Evolutionary conservation across 2,797 vertebrate species (phyloP).

Genomic region (Smutsia temminckii): DNA sequence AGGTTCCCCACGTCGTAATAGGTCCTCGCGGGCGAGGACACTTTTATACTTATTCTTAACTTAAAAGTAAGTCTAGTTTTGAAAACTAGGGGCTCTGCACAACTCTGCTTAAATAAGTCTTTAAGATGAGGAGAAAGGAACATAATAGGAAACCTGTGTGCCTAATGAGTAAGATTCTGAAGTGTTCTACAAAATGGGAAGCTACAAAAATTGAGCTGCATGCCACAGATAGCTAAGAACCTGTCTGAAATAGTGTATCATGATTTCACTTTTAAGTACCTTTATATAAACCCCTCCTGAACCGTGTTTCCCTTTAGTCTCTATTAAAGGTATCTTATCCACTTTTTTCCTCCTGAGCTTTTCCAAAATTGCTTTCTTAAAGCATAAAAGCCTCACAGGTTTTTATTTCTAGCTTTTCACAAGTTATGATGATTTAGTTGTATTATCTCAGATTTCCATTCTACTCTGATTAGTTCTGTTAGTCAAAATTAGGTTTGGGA

Average conservation of each 20-base stretch:
- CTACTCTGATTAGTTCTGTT: conserved; percentile 20
- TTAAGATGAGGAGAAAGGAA: conserved; percentile 25
- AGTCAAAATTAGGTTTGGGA: conserved; percentile 50
- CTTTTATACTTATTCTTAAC: not conserved
- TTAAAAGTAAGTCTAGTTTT: conserved; percentile 36
- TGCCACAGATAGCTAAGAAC: not conserved
- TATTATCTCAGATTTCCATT: not conserved
- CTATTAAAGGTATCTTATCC: conserved; percentile 5
- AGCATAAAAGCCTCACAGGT: not conserved
- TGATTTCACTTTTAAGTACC: not conserved
- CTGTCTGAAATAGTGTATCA: not conserved
- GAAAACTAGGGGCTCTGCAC: not conserved
- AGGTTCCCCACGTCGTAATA: no score
- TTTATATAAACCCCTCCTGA: not conserved
- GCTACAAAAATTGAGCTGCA: not conserved
- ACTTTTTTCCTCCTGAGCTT: not conserved
- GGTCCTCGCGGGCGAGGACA: no score
- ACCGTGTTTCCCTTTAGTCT: not conserved
- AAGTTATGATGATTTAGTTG: conserved; percentile 30
- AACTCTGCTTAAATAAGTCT: not conserved
- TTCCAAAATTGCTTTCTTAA: conserved; percentile 17
- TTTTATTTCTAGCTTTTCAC: conserved; percentile 48
- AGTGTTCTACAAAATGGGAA: conserved; percentile 6
- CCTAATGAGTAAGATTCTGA: not conserved
- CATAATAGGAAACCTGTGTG: not conserved